Evolutionary conservation across 1,140 invertebrate species (phyloP).

Genomic region (Proctacanthus coquilletti): DNA sequence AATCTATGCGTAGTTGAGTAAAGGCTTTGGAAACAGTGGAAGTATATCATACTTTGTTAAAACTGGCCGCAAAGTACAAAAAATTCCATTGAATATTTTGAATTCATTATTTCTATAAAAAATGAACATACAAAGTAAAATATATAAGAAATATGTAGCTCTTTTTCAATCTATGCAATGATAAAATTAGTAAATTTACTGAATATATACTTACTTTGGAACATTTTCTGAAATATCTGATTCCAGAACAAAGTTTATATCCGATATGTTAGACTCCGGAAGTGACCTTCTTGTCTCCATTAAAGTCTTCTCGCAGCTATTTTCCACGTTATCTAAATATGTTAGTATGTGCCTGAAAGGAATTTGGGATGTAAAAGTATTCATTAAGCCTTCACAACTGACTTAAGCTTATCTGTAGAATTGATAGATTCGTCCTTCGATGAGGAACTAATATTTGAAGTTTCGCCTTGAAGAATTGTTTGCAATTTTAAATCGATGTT

Average conservation of each 20-base stretch:
- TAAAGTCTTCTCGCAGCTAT: conserved; percentile 26
- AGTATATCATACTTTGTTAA: too few relatives aligned
- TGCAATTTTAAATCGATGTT: too few relatives aligned
- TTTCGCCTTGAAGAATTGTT: background rate
- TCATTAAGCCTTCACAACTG: conserved; percentile 1
- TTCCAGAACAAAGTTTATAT: conserved; percentile 26
- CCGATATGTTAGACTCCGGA: conserved; percentile 21
- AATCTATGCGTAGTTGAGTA: too few relatives aligned
- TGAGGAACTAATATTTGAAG: background rate
- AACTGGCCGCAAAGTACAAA: too few relatives aligned
- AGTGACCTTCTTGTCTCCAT: conserved; percentile 23
- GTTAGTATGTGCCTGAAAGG: conserved; percentile 21
- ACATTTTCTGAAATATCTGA: conserved; percentile 27
- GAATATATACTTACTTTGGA: conserved; percentile 18
- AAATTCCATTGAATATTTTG: background rate
- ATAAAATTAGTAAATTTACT: background rate
- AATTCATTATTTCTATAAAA: too few relatives aligned
- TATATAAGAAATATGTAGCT: too few relatives aligned
- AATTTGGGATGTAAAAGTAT: background rate
- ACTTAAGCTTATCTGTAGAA: conserved; percentile 26
- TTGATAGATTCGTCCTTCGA: too few relatives aligned
- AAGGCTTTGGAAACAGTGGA: too few relatives aligned
- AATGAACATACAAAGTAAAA: too few relatives aligned
- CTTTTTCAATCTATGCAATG: too few relatives aligned
- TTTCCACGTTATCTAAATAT: conserved; percentile 28